phyloP scores from a whole-genome alignment of 2,113 vertebrate species.

The Embiotoca jacksoni region DNA sequence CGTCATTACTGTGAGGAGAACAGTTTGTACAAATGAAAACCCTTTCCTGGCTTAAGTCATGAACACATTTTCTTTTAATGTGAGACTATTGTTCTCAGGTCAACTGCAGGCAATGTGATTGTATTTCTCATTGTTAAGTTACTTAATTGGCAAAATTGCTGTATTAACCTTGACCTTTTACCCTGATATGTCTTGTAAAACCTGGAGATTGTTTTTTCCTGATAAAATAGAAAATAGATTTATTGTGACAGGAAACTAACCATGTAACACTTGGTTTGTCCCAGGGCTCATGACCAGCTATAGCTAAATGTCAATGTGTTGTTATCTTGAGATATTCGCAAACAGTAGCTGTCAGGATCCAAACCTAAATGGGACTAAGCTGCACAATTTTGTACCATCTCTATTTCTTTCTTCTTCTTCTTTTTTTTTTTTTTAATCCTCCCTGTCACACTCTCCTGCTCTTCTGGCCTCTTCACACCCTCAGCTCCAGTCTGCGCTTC shows the following conservation, averaged over 20 bases:
- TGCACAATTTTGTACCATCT: slow-evolving; percentile 12
- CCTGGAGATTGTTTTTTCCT: not conserved
- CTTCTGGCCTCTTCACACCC: slow-evolving; percentile 11
- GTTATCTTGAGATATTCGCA: slow-evolving; percentile 14
- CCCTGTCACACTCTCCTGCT: slow-evolving; percentile 40
- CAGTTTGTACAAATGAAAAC: slow-evolving; percentile 25
- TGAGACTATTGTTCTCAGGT: not conserved
- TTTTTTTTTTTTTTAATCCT: not conserved
- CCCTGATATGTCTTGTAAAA: slow-evolving; percentile 18
- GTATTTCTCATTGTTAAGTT: slow-evolving; percentile 46
- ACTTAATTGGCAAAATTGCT: slow-evolving; percentile 56
- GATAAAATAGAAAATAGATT: slow-evolving; percentile 11
- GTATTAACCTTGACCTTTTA: slow-evolving; percentile 61
- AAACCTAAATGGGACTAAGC: slow-evolving; percentile 19
- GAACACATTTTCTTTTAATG: not conserved
- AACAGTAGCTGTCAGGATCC: slow-evolving; percentile 6
- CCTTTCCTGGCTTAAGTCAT: slow-evolving; percentile 17
- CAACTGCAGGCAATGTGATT: slow-evolving; percentile 42
- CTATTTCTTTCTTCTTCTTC: slow-evolving; percentile 14
- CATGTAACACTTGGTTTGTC: too few species aligned
- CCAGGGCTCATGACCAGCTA: not conserved
- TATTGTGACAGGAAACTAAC: slow-evolving; percentile 20
- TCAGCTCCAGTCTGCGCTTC: slow-evolving; percentile 58
- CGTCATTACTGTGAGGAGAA: slow-evolving; percentile 19
- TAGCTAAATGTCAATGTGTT: not conserved